A percentile compares a stretch with the other conserved stretches of the same genome.
phyloP scores from a whole-genome alignment of 2,888 invertebrate genomes.

The Drosophila nr. fundita region DNA sequence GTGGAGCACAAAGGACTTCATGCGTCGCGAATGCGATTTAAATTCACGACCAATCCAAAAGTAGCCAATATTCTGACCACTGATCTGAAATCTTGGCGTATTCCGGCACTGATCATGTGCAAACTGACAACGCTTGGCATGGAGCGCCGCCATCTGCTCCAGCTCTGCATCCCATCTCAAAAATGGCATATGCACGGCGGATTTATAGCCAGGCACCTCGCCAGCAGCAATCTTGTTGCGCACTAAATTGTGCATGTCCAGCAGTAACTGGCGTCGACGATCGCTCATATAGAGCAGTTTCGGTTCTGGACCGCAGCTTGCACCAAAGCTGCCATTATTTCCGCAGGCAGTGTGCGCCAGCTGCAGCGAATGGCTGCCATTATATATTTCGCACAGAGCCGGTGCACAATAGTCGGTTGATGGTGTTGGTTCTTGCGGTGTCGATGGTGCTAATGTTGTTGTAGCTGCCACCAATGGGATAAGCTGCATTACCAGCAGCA shows the following conservation, averaged over 20 bases:
- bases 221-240: conserved; percentile 82
- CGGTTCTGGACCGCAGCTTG: conserved; percentile 68
- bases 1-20: conserved; percentile 80
- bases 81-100: conserved; percentile 75
- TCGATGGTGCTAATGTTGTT: background rate
- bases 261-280: conserved; percentile 77
- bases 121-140: conserved; percentile 81
- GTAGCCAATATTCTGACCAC: conserved; percentile 84
- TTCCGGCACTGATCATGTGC: conserved; percentile 83
- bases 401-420: conserved; percentile 71
- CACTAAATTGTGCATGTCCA: conserved; percentile 83
- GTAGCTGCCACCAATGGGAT: background rate
- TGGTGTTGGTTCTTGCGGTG: background rate
- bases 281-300: conserved; percentile 80
- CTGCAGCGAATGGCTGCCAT: conserved; percentile 78
- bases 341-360: conserved; percentile 77
- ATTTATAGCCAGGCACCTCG: conserved; percentile 69
- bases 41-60: conserved; percentile 82
- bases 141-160: conserved; percentile 79
- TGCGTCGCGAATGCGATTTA: conserved; percentile 82
- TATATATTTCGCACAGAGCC: conserved; percentile 77
- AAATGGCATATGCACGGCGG: conserved; percentile 81
- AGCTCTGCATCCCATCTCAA: conserved; percentile 83
- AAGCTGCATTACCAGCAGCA: conserved; percentile 37
- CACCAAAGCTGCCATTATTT: conserved; percentile 72